Conservation (phyloP, 53 echinoderm and acorn worm genomes). For the Astropecten irregularis region DNA sequence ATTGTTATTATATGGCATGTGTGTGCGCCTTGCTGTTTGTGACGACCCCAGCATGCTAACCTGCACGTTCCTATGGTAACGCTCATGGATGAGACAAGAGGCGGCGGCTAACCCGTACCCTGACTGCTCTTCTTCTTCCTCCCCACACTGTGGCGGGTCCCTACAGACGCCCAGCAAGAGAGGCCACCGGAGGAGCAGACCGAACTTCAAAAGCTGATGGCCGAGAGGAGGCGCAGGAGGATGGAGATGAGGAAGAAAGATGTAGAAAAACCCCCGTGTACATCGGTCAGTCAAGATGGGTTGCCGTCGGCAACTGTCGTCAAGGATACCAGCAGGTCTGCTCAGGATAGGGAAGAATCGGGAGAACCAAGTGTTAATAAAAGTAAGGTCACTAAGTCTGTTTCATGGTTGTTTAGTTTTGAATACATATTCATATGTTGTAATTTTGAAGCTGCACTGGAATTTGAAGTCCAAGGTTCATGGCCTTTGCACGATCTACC, state of each 20-base stretch:
- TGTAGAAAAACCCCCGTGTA: neutral
- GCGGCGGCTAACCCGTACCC: neutral
- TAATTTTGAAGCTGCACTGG: too few relatives aligned
- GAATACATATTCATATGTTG: too few relatives aligned
- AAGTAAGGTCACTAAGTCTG: too few relatives aligned
- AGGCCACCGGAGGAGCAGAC: neutral
- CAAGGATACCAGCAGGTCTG: constrained; percentile 1
- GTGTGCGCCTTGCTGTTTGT: too few relatives aligned
- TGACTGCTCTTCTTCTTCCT: too few relatives aligned
- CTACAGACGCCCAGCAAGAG: constrained; percentile 1
- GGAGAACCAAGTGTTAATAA: too few relatives aligned
- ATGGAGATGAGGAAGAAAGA: constrained; percentile 13
- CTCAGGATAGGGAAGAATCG: too few relatives aligned
- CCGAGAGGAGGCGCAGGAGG: constrained; percentile 20
- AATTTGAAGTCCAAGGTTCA: too few relatives aligned
- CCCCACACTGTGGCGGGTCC: neutral
- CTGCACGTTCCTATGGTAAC: neutral
- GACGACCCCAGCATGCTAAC: neutral
- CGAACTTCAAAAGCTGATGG: constrained; percentile 32
- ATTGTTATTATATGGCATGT: too few relatives aligned
- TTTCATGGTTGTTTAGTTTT: too few relatives aligned
- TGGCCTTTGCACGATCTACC: too few relatives aligned
- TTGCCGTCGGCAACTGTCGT: neutral
- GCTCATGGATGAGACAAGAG: neutral
- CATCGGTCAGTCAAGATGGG: neutral